Evolutionary conservation across 2,888 invertebrate species (phyloP).

Genomic region (Bugulina stolonifera): DNA sequence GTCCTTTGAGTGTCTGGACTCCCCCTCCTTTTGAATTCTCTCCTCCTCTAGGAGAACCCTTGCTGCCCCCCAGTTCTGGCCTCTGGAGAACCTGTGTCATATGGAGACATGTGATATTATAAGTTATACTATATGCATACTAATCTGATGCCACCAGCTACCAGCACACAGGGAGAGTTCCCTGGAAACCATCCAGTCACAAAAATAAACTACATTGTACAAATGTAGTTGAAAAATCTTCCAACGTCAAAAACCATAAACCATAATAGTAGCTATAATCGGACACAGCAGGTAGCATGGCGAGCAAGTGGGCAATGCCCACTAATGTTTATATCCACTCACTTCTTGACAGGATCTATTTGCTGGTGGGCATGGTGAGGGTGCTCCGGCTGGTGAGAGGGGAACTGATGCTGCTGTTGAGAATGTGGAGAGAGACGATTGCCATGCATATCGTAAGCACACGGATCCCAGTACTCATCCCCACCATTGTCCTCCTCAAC

Average conservation of each 20-base stretch:
- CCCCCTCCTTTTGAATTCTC: background rate
- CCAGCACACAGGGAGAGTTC: no score
- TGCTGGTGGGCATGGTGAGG: background rate
- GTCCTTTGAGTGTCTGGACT: background rate
- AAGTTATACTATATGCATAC: no score
- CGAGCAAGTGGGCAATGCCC: no score
- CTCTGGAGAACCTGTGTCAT: background rate
- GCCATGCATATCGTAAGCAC: constrained; percentile 11
- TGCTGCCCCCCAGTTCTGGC: constrained; percentile 23
- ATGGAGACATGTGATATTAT: no score
- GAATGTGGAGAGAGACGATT: background rate
- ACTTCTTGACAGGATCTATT: background rate
- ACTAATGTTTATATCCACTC: background rate
- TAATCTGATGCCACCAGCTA: no score
- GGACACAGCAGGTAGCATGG: no score
- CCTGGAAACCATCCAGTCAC: no score
- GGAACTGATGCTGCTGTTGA: background rate
- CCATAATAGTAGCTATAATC: no score
- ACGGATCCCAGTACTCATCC: constrained; percentile 15
- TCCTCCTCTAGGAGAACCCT: constrained; percentile 20
- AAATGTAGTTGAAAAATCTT: no score
- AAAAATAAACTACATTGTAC: no score
- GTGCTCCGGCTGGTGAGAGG: background rate
- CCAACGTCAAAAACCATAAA: no score
- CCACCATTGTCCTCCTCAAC: background rate